Evolutionary conservation across 2,113 vertebrate species (phyloP), one percentile per base, ranked within the genome.

Genomic region (Callipepla californica): DNA sequence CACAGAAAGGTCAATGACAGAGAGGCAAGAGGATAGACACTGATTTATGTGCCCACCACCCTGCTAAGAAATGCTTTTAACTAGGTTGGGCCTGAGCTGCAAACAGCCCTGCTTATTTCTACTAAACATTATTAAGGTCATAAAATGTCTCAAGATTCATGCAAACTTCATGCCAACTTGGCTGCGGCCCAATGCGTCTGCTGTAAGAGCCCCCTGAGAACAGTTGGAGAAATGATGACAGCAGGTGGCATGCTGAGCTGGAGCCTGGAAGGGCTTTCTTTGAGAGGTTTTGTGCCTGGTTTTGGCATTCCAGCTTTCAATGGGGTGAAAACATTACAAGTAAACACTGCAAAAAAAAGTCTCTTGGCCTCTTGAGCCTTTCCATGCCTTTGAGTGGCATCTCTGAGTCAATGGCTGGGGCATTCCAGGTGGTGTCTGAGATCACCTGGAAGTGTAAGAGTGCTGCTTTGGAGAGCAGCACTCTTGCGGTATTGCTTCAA

Each of bases 1-100:
- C 81, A 62, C 61, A 32, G 81, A 96, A 96, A 97, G 94, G 96
- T 97, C 97, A 97, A 80, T 95, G 94, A 94, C 95, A 96, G 67
- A 91, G 88, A 90, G 69, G 80, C 47, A 8, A 96, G 59, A 79
- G 44, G 51, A 83, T 23, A 34, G 66, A 84, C 10, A 16, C 50
- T 82, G 72, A 87, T 95, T 96, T 96, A 95, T 17, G 19, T 78
- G 57, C 55, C 57, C 34, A 89, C 65, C 72, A 80, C 88, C 81
- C 74, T 68, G 67, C 80, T 65, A 94, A 94, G 81, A 88, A 90
- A 89, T 55, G 34, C 28, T 90, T 93, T 68, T 59, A 92, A 61
- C 28, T 87, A 78, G 81, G 58, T 22, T 94, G 80, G 93, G 57
- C 69, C 66, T 73, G 16, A 44, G 55, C 79, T 75, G 81, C 94